A percentile compares a stretch with the other conserved stretches of the same genome.
Evolutionary conservation across 2,113 vertebrate genomes (phyloP).

Genomic region (Ceyx margarethae): DNA sequence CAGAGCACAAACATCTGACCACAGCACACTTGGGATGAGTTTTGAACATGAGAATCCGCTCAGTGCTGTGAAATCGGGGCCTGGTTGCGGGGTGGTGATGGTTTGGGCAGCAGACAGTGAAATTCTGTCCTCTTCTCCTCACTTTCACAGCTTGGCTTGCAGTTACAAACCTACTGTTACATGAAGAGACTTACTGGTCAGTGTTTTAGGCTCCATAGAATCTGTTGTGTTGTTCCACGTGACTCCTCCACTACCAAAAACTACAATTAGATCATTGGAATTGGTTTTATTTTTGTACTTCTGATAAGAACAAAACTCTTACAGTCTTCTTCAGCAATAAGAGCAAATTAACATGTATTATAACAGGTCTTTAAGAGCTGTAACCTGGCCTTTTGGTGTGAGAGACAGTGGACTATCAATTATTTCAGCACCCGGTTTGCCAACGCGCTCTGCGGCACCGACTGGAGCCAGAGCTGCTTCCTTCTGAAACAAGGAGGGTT

Average conservation of each 20-base stretch:
- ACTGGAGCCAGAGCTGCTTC: neutral
- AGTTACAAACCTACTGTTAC: neutral
- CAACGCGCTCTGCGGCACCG: neutral
- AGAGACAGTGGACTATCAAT: neutral
- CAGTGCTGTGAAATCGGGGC: neutral
- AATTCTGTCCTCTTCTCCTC: neutral
- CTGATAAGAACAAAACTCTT: neutral
- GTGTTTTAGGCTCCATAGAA: neutral
- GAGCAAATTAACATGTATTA: neutral
- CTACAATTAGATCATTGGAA: neutral
- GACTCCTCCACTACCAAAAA: neutral
- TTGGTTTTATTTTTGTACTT: constrained; percentile 30
- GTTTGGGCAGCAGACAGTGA: neutral
- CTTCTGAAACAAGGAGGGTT: neutral
- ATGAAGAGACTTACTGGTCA: neutral
- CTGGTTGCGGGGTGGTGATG: neutral
- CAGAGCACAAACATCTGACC: neutral
- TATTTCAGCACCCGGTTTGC: neutral
- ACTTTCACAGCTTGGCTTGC: neutral
- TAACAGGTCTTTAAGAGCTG: neutral
- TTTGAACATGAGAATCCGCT: neutral
- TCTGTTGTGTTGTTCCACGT: neutral
- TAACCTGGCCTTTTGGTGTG: neutral
- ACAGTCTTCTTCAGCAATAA: neutral
- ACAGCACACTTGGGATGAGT: neutral